Conservation (phyloP, 30 jellyfish, hydroid and myxozoan species). For the Cassiopea xamachana region DNA sequence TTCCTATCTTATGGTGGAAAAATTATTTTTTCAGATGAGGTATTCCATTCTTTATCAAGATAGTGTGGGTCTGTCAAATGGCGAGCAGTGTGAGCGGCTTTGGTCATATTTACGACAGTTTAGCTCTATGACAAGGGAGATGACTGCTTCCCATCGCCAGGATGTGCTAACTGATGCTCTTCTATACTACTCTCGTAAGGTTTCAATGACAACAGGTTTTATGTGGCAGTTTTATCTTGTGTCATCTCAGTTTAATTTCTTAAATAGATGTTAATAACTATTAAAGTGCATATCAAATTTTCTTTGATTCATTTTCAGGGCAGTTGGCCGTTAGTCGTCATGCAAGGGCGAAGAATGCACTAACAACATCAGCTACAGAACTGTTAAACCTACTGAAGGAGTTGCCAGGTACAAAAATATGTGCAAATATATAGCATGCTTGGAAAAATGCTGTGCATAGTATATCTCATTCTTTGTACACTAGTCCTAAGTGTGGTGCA, state of each 20-base stretch:
- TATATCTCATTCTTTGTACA: not conserved
- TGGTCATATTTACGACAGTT: slow-evolving; percentile 53
- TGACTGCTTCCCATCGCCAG: slow-evolving; percentile 64
- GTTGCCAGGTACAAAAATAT: not conserved
- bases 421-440: not conserved
- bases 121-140: slow-evolving; percentile 52
- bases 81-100: slow-evolving; percentile 64
- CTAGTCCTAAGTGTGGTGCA: not conserved
- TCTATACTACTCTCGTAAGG: slow-evolving; percentile 25
- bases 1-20: not conserved
- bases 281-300: not conserved
- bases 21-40: slow-evolving; percentile 7
- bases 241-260: not conserved
- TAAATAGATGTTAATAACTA: not conserved
- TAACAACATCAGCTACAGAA: slow-evolving; percentile 32
- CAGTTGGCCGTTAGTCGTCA: slow-evolving; percentile 20
- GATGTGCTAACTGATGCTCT: slow-evolving; percentile 58
- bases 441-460: not conserved
- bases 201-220: slow-evolving; percentile 17
- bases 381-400: not conserved
- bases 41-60: slow-evolving; percentile 31
- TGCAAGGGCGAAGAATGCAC: slow-evolving; percentile 30
- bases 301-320: slow-evolving; percentile 12
- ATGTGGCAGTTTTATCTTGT: not conserved
- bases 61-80: slow-evolving; percentile 31